Percentiles rank a stretch among this genome's conserved stretches.
These are phyloP conservation scores for Pomatostomus ruficeps DNA, from an alignment of 2,113 vertebrate species.

Conservation along the genomic window DNA sequence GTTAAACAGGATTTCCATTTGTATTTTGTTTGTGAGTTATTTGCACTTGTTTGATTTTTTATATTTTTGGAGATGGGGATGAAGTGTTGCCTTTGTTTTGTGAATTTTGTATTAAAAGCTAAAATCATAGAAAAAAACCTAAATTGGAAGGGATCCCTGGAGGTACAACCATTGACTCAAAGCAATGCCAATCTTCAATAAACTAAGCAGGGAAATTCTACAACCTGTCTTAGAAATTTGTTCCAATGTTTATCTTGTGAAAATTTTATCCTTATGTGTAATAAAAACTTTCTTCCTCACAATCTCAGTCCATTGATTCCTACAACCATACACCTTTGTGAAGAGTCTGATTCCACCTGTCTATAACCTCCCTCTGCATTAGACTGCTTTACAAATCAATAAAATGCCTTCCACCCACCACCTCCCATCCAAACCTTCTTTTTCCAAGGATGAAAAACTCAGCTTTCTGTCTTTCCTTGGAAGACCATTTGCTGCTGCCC, in stretches of 20 bases:
- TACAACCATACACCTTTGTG: not conserved
- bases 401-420: not conserved
- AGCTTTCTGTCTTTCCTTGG: not conserved
- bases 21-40: not conserved
- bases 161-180: not conserved
- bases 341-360: not conserved
- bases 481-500: not conserved
- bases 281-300: not conserved
- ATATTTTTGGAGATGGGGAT: not conserved
- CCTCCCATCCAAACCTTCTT: not conserved
- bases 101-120: not conserved
- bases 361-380: not conserved
- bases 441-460: not conserved
- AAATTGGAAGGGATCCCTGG: not conserved
- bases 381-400: not conserved
- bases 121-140: not conserved
- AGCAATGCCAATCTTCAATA: not conserved
- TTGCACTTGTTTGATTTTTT: not conserved
- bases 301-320: not conserved
- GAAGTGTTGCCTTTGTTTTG: not conserved
- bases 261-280: not conserved
- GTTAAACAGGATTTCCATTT: not conserved
- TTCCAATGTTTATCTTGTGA: not conserved
- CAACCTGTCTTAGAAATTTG: not conserved
- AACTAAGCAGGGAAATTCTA: not conserved